A percentile compares a stretch with the other conserved stretches of the same genome.
These are phyloP conservation scores for Murina feae DNA, from an alignment of 2,113 vertebrate species.

Conservation along the genomic window DNA sequence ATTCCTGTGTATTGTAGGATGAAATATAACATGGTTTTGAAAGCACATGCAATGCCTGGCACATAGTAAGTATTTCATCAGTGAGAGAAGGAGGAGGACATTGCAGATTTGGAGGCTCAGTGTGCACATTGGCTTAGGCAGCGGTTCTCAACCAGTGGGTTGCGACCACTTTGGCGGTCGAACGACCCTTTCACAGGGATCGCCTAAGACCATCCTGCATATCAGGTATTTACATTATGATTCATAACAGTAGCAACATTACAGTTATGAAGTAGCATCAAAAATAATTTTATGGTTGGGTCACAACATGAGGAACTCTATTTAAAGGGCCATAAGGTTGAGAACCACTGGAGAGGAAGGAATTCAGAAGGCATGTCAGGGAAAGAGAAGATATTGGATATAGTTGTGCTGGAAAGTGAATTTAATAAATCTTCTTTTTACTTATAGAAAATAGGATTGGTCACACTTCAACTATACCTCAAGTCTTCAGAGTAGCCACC, in stretches of 20 bases:
- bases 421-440: neutral
- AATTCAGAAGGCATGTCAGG: neutral
- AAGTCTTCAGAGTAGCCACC: neutral
- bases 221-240: no score
- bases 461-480: neutral
- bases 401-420: neutral
- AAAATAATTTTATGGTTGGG: no score
- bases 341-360: no score
- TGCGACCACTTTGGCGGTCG: no score
- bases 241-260: no score
- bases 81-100: neutral
- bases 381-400: neutral
- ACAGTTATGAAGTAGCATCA: no score
- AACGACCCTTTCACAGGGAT: no score
- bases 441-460: neutral
- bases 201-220: no score
- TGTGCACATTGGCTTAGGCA: neutral
- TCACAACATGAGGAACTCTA: no score
- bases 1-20: neutral
- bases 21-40: neutral
- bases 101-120: neutral
- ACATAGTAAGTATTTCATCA: neutral
- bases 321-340: no score
- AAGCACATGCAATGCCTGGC: neutral
- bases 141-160: no score